Evolutionary conservation across 2,888 invertebrate species (phyloP), one percentile per base, ranked within the genome.

Genomic region (Epistrophella euchroma): DNA sequence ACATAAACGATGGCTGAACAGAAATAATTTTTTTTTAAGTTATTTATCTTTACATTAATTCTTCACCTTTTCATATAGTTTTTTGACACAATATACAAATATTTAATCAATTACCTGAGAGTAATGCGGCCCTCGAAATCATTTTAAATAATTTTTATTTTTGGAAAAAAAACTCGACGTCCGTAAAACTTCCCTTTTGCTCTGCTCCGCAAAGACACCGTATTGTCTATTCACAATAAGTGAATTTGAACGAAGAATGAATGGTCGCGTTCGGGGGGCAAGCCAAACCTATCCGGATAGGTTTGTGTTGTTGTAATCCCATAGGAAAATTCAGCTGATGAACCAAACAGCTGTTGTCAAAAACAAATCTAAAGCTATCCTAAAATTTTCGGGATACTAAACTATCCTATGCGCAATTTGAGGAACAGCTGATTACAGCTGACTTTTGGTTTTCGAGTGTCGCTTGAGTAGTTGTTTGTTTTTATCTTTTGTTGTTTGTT

Each of bases 111-210:
- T 92, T 94, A 95, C 95, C 95, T 93, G 95, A 93, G 92, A 95
- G 94, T 92, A 95, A 93, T 92, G 95, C 94, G 92, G 94, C 93
- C 90, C 95, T 95, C 89, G 95, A 95, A 91, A 95, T 93, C 95
- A 95, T 93, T 94, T 93, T 94, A 94, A 89, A 88, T 89, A 88
- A 89, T 88, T 88, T 90, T 89, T 82, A 74, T 52, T 74, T 74
- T 74, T 25, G 35, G 35, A 43, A 50, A 78, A 81, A 86, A 86
- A 82, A 43, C n/a, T 73, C 81, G 86, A 86, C 86, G 82, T 82
- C 82, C 85, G 60, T 47, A 68, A 22, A 22, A 80, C 50, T 68
- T 71, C 76, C 60, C 81, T 68, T 68, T 66, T 52, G 73, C 85
- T 73, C 66, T 62, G 60, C 37, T 60, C 60, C 37, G 37, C 60